Evolutionary conservation across 2,888 invertebrate species (phyloP).

Genomic region (Andrena minutula): DNA sequence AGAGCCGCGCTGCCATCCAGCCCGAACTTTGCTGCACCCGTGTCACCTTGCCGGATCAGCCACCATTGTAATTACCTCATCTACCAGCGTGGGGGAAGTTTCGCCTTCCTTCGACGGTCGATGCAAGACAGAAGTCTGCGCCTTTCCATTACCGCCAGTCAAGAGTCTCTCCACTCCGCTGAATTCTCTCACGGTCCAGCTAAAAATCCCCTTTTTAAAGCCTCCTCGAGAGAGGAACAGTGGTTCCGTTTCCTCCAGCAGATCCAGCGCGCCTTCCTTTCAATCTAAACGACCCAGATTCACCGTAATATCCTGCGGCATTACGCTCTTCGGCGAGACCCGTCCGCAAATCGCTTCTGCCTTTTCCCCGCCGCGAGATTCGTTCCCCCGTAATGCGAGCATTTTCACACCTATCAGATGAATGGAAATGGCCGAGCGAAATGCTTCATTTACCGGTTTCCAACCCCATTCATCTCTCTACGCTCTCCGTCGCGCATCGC

Average conservation of each 20-base stretch:
- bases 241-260: not conserved
- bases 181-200: no score
- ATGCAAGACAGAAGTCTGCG: slow-evolving; percentile 8
- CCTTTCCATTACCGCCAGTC: not conserved
- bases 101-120: slow-evolving; percentile 19
- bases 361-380: slow-evolving; percentile 7
- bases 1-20: slow-evolving; percentile 84
- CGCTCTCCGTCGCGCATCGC: not conserved
- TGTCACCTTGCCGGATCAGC: slow-evolving; percentile 72
- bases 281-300: slow-evolving; percentile 32
- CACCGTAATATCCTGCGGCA: not conserved
- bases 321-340: not conserved
- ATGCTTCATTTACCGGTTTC: slow-evolving; percentile 50
- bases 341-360: slow-evolving; percentile 6
- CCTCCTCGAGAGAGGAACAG: not conserved
- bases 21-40: slow-evolving; percentile 70
- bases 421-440: slow-evolving; percentile 57
- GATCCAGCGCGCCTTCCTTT: not conserved
- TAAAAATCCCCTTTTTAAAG: no score
- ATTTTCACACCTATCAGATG: slow-evolving; percentile 48
- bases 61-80: slow-evolving; percentile 72
- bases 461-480: slow-evolving; percentile 48
- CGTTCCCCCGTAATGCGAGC: slow-evolving; percentile 29
- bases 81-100: slow-evolving; percentile 42
- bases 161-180: not conserved